Conservation (phyloP, 2,888 invertebrate genomes). For the Elgonia sp. region DNA sequence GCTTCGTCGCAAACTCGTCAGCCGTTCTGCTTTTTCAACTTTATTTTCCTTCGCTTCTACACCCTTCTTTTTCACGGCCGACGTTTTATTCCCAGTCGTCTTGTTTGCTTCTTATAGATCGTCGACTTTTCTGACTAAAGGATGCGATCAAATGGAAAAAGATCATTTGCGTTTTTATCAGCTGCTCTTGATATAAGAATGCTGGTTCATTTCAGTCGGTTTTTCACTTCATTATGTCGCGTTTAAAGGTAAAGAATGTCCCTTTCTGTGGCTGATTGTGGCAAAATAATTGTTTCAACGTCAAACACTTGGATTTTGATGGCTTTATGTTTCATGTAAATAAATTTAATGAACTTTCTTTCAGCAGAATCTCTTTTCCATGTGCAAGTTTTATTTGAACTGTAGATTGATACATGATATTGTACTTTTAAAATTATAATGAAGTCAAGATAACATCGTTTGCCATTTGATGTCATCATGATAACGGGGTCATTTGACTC, state of each 20-base stretch:
- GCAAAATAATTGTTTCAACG: too few species aligned
- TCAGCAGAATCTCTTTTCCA: neutral
- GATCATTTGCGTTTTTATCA: constrained; percentile 41
- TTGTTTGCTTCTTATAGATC: constrained; percentile 13
- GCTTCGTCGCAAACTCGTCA: constrained; percentile 71
- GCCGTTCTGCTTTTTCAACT: constrained; percentile 38
- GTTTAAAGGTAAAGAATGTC: too few species aligned
- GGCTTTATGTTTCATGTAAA: too few species aligned
- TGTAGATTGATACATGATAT: neutral
- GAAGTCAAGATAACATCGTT: constrained; percentile 4
- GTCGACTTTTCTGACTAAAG: constrained; percentile 37
- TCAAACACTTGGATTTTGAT: too few species aligned
- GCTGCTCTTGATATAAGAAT: constrained; percentile 19
- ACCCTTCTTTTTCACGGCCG: neutral
- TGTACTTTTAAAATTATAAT: constrained; percentile 17
- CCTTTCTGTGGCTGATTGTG: too few species aligned
- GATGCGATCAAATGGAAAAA: neutral
- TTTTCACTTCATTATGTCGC: neutral
- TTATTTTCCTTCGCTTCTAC: constrained; percentile 18
- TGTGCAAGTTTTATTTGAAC: neutral
- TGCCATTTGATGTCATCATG: constrained; percentile 28
- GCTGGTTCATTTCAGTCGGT: neutral
- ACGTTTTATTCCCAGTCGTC: neutral
- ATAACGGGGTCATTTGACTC: constrained; percentile 15
- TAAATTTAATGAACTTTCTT: too few species aligned